Conservation (phyloP, 1,140 invertebrate species). For the Tyrophagus putrescentiae region DNA sequence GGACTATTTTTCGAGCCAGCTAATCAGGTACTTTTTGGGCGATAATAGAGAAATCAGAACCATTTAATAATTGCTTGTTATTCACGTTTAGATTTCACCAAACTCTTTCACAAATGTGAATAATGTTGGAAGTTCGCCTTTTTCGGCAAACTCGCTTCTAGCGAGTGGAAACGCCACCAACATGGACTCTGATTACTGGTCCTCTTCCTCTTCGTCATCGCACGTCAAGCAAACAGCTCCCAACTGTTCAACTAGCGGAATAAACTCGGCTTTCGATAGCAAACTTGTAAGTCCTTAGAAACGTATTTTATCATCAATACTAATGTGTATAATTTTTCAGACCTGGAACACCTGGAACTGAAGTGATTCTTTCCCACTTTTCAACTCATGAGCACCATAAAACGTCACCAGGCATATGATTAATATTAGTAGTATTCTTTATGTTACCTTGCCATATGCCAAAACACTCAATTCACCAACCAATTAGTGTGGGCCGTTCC, state of each 20-base stretch:
- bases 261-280: background rate
- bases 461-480: no score
- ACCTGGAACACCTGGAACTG: no score
- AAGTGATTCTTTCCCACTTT: no score
- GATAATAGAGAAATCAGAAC: no score
- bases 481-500: no score
- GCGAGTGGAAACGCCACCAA: background rate
- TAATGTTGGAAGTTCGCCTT: background rate
- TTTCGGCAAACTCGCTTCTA: background rate
- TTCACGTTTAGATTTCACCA: constrained; percentile 6
- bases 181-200: constrained; percentile 6
- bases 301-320: no score
- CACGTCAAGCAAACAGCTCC: background rate
- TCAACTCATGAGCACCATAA: no score
- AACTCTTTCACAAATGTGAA: background rate
- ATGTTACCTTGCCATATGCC: no score
- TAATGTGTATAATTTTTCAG: no score
- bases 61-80: no score
- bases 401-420: no score
- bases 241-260: constrained; percentile 2
- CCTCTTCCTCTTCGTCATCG: background rate
- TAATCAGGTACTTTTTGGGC: background rate
- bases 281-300: constrained; percentile 1
- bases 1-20: background rate
- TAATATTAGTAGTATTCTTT: no score